Evolutionary conservation across 1,140 invertebrate species (phyloP).

Genomic region (Lutraria rhynchaena): DNA sequence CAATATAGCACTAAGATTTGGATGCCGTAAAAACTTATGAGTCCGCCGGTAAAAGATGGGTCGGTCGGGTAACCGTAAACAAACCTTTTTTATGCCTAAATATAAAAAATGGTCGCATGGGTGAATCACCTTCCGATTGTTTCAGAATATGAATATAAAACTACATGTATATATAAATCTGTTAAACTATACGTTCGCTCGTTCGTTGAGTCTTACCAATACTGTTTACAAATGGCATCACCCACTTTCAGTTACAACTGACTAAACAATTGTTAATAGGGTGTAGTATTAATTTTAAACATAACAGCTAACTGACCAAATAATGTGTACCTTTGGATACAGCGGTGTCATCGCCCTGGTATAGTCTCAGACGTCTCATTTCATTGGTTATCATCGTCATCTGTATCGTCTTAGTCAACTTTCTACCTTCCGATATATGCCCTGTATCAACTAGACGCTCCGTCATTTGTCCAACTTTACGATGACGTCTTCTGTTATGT

Average conservation of each 20-base stretch:
- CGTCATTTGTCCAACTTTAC: too few species aligned
- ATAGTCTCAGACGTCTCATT: conserved; percentile 2
- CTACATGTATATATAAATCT: not conserved
- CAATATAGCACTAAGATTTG: too few species aligned
- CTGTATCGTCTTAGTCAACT: not conserved
- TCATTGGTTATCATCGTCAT: conserved; percentile 5
- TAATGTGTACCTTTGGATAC: conserved; percentile 8
- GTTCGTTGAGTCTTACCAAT: not conserved
- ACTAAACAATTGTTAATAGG: too few species aligned
- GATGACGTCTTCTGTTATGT: too few species aligned
- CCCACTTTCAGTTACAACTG: not conserved
- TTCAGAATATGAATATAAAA: not conserved
- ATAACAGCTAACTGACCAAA: too few species aligned
- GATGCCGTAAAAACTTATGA: too few species aligned
- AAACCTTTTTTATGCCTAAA: too few species aligned
- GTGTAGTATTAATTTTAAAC: too few species aligned
- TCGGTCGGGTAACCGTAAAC: too few species aligned
- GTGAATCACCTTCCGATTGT: not conserved
- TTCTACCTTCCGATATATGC: not conserved
- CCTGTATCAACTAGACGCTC: too few species aligned
- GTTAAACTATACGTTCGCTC: not conserved
- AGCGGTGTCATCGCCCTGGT: not conserved
- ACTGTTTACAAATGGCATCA: not conserved
- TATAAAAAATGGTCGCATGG: not conserved
- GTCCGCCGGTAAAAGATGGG: too few species aligned